A percentile compares a stretch with the other conserved stretches of the same genome.
Evolutionary conservation across 2,888 invertebrate species (phyloP).

Genomic region (Coenonympha arcania): DNA sequence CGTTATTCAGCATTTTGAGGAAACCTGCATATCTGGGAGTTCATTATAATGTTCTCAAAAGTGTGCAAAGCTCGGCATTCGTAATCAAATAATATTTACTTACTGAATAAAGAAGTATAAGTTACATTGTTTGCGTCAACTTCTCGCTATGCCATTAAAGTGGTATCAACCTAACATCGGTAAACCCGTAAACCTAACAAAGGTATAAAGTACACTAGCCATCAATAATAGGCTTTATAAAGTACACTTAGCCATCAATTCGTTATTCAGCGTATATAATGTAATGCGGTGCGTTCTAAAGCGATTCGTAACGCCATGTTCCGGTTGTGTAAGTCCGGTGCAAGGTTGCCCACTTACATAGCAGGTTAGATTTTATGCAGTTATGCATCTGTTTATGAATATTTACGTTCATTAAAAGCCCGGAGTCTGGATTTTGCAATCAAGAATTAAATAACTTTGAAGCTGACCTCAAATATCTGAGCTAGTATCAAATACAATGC

Average conservation of each 20-base stretch:
- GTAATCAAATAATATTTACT: no score
- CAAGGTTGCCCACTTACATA: slow-evolving; percentile 30
- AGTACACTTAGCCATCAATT: slow-evolving; percentile 6
- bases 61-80: no score
- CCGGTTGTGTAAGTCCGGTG: slow-evolving; percentile 30
- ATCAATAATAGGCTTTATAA: no score
- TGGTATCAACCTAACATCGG: no score
- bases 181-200: no score
- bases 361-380: slow-evolving; percentile 23
- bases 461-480: neutral
- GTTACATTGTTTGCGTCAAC: neutral
- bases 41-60: no score
- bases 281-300: slow-evolving; percentile 25
- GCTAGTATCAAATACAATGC: no score
- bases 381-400: slow-evolving; percentile 22
- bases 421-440: slow-evolving; percentile 8
- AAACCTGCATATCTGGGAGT: no score
- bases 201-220: no score
- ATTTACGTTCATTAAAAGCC: slow-evolving; percentile 6
- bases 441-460: slow-evolving; percentile 2
- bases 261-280: slow-evolving; percentile 20
- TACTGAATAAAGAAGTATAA: no score
- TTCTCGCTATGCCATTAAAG: no score
- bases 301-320: slow-evolving; percentile 27
- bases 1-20: no score